Base-by-base conservation (phyloP, 2,888 invertebrate genomes). In the Cancer borealis region DNA sequence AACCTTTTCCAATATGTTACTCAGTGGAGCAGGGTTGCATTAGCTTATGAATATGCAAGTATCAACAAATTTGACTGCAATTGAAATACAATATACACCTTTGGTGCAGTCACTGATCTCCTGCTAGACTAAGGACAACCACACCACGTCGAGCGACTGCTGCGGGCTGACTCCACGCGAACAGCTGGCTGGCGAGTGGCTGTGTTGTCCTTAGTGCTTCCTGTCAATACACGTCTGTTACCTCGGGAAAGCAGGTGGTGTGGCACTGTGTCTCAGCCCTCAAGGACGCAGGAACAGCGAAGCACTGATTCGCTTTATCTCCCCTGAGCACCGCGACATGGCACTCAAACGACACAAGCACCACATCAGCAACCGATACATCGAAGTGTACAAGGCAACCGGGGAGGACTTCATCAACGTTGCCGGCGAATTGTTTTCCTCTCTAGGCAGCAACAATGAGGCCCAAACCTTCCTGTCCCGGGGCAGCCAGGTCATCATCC, bases 261-360 rank as follows among this genome's bases (percentile, higher is more conserved):
- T 99, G 97, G 99, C 99, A 89, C 97, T 99, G 97, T 99, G 99
- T 97, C 97, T 99, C 96, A 99, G 99, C 96, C 98, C 98, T 95
- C 98, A 99, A 97, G 99, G 99, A 96, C 97, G 99, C 96, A 98
- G 99, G 96, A 99, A 99, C 98, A 99, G 99, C 88, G 99, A 99
- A 97, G 99, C 99, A 96, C 97, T 99, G 96, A 98, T 99, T 96
- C 97, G 99, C 96, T 99, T 99, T 97, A 97, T 98, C 95, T 98
- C 98, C 95, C 98, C 98, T 96, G 99, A 99, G 96, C 99, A 99
- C 97, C 97, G 99, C 96, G 99, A 99, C 97, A 98, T 99, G 98
- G 99, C 99, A 92, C 97, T 99, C 92, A 99, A 98, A 96, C 97
- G 99, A 96, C 99, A 99, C 97, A 99, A 99, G 97, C 99, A 99